Percentiles rank a stretch among this genome's conserved stretches.
phyloP scores from a whole-genome alignment of 2,797 vertebrate species.

The Chelon auratus region DNA sequence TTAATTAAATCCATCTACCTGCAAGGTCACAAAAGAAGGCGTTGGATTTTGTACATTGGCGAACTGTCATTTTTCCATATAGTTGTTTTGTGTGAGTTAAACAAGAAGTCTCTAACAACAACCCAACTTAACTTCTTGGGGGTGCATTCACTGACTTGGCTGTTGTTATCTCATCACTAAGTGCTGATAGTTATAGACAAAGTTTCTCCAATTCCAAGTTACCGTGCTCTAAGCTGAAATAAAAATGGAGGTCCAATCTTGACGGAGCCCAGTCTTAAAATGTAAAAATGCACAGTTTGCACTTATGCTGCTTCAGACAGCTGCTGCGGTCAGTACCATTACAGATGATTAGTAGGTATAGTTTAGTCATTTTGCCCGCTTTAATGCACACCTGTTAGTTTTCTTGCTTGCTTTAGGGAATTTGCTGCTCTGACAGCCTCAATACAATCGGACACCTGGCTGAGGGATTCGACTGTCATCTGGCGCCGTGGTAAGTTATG shows the following conservation, averaged over 20 bases:
- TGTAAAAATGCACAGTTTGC: background rate
- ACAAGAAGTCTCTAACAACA: no score
- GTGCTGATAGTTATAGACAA: background rate
- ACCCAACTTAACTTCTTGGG: background rate
- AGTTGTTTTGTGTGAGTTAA: no score
- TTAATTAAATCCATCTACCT: background rate
- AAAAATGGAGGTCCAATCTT: background rate
- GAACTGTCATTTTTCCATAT: no score
- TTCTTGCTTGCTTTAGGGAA: conserved; percentile 16
- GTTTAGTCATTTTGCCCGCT: conserved; percentile 13
- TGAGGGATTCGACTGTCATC: conserved; percentile 53
- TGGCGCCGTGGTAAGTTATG: conserved; percentile 30
- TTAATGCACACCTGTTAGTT: conserved; percentile 4
- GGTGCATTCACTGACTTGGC: no score
- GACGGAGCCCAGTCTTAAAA: no score
- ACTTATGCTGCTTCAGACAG: background rate
- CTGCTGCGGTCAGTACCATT: background rate
- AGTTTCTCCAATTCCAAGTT: conserved; percentile 20
- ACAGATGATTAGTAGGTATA: background rate
- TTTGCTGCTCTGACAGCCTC: conserved; percentile 39
- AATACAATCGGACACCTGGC: conserved; percentile 32
- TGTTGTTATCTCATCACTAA: background rate
- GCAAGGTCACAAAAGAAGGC: background rate
- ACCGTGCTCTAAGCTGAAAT: conserved; percentile 1
- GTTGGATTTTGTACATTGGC: background rate